Evolutionary conservation across 2,113 vertebrate species (phyloP).

Genomic region (Macquaria australasica): DNA sequence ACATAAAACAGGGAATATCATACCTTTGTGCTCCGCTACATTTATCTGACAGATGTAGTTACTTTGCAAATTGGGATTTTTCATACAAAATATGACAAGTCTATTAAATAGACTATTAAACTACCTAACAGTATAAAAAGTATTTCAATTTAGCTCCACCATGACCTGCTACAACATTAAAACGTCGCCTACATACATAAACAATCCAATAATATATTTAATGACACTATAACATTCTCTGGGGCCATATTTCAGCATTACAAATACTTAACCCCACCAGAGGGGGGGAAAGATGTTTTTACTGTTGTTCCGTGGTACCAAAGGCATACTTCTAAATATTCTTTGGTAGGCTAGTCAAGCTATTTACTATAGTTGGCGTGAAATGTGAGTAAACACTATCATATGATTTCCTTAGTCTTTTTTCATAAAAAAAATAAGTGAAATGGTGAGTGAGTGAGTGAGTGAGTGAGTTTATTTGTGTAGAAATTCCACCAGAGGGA

Average conservation of each 20-base stretch:
- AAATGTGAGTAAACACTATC: not conserved
- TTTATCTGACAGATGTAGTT: not conserved
- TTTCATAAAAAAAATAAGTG: too few species aligned
- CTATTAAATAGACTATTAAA: not conserved
- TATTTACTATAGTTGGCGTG: not conserved
- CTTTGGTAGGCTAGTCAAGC: not conserved
- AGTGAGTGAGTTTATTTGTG: not conserved
- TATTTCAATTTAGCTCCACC: not conserved
- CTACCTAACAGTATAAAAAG: not conserved
- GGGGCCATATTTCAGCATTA: not conserved
- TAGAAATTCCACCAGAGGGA: slow-evolving; percentile 26
- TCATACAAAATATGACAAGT: not conserved
- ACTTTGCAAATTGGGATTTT: not conserved
- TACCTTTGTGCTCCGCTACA: not conserved
- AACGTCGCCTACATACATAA: not conserved
- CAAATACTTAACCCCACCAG: not conserved
- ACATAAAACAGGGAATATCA: not conserved
- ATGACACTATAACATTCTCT: not conserved
- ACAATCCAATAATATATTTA: not conserved
- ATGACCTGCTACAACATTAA: not conserved
- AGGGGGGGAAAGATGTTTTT: not conserved
- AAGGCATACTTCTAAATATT: not conserved
- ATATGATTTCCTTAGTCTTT: not conserved
- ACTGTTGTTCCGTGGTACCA: not conserved
- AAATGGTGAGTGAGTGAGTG: not conserved